Conservation (phyloP, 1,140 invertebrate species). For the Trachymyrmex cornetzi region DNA sequence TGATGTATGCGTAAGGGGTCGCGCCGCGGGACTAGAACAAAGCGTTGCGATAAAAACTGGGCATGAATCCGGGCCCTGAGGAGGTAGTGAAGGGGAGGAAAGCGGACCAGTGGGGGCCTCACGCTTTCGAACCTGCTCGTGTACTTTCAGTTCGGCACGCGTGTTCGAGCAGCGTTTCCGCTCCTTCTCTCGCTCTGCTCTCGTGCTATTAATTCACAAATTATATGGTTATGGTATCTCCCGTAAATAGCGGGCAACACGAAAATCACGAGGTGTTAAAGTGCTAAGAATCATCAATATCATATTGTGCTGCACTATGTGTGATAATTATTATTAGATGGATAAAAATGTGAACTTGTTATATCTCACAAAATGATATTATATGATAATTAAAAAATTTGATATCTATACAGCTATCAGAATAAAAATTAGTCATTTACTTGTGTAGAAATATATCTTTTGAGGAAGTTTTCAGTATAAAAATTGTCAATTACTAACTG, state of each 20-base stretch:
- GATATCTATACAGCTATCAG: too few relatives aligned
- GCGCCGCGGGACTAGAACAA: slow-evolving; percentile 84
- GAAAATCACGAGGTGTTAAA: not conserved
- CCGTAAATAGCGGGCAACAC: not conserved
- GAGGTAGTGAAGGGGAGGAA: slow-evolving; percentile 60
- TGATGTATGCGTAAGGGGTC: slow-evolving; percentile 79
- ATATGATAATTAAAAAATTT: not conserved
- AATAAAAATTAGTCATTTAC: not conserved
- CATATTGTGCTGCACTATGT: not conserved
- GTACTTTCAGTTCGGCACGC: slow-evolving; percentile 70
- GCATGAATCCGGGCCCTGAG: slow-evolving; percentile 80
- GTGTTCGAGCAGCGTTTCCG: slow-evolving; percentile 73
- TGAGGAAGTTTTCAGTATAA: not conserved
- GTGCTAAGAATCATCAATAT: slow-evolving; percentile 13
- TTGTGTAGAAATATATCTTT: not conserved
- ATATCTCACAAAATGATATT: not conserved
- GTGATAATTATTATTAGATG: not conserved
- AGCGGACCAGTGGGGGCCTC: slow-evolving; percentile 71
- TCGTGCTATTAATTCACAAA: slow-evolving; percentile 17
- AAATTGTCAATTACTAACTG: not conserved
- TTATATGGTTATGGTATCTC: not conserved
- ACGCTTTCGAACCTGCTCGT: slow-evolving; percentile 70
- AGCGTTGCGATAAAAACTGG: slow-evolving; percentile 84
- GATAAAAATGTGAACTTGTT: not conserved
- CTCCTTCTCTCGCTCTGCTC: slow-evolving; percentile 57